These are phyloP conservation scores for Myanophis thanlyinensis DNA, from an alignment of 2,113 vertebrate species.

Conservation along the genomic window DNA sequence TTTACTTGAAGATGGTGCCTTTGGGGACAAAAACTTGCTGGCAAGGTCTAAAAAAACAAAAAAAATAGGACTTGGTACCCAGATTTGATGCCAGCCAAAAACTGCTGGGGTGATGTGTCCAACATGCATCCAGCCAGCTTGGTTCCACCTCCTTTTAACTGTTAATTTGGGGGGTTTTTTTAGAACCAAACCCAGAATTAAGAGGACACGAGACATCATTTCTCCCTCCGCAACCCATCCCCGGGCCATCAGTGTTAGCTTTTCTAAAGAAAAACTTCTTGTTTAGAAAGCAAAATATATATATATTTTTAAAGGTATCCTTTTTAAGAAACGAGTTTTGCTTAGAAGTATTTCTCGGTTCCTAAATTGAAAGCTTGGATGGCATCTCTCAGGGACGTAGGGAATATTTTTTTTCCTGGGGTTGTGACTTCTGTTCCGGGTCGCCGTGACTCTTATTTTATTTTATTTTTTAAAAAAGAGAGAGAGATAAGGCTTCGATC, in stretches of 20 bases:
- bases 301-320: neutral
- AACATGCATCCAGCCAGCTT: rapidly evolving
- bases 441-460: neutral
- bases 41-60: rapidly evolving
- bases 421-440: neutral
- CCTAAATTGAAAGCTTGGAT: neutral
- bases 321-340: neutral
- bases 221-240: rapidly evolving
- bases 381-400: too few relatives aligned
- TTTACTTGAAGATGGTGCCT: neutral
- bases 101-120: too few relatives aligned
- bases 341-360: neutral
- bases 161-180: neutral
- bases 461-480: too few relatives aligned
- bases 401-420: neutral
- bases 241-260: neutral
- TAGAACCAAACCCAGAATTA: rapidly evolving
- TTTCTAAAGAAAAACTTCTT: neutral
- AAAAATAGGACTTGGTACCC: neutral
- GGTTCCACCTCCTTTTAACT: too few relatives aligned
- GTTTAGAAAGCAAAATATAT: neutral
- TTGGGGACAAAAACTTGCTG: neutral
- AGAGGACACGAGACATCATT: neutral
- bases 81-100: neutral
- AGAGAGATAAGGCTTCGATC: neutral